Evolutionary conservation across 1,140 invertebrate species (phyloP).

Genomic region (Harpegnathos saltator): DNA sequence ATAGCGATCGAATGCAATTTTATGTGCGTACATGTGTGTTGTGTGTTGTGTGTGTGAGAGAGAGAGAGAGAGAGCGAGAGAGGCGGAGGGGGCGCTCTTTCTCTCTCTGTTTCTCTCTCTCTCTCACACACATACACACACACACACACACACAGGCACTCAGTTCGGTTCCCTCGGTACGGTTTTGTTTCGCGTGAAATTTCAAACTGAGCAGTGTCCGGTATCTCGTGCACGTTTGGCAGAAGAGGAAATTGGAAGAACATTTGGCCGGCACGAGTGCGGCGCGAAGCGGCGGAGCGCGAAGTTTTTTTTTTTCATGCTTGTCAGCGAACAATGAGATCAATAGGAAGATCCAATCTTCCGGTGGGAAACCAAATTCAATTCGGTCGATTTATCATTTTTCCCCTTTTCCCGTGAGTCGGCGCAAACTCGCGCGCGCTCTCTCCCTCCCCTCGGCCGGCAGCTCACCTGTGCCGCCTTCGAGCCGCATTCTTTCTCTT

Average conservation of each 20-base stretch:
- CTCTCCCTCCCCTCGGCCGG: neutral
- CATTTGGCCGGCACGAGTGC: slow-evolving; percentile 75
- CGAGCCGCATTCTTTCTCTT: too few relatives aligned
- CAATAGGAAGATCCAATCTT: slow-evolving; percentile 52
- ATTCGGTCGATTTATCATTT: slow-evolving; percentile 56
- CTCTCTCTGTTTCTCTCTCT: too few relatives aligned
- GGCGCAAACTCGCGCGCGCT: too few relatives aligned
- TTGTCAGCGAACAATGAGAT: slow-evolving; percentile 56
- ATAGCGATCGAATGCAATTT: neutral
- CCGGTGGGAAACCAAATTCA: slow-evolving; percentile 56
- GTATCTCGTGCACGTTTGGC: slow-evolving; percentile 6
- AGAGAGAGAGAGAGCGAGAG: too few relatives aligned
- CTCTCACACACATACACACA: too few relatives aligned
- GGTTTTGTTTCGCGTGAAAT: neutral
- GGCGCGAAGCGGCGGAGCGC: neutral
- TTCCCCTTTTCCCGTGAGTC: slow-evolving; percentile 11
- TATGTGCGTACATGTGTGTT: too few relatives aligned
- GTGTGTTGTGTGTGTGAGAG: too few relatives aligned
- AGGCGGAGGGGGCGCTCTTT: too few relatives aligned
- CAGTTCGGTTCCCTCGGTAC: too few relatives aligned
- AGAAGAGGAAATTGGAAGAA: slow-evolving; percentile 48
- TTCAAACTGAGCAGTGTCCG: slow-evolving; percentile 1
- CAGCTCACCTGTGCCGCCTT: too few relatives aligned
- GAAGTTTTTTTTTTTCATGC: slow-evolving; percentile 23
- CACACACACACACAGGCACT: too few relatives aligned